These are phyloP conservation scores for Chaetodon trifasciatus DNA, from an alignment of 2,797 vertebrate species.

Conservation along the genomic window DNA sequence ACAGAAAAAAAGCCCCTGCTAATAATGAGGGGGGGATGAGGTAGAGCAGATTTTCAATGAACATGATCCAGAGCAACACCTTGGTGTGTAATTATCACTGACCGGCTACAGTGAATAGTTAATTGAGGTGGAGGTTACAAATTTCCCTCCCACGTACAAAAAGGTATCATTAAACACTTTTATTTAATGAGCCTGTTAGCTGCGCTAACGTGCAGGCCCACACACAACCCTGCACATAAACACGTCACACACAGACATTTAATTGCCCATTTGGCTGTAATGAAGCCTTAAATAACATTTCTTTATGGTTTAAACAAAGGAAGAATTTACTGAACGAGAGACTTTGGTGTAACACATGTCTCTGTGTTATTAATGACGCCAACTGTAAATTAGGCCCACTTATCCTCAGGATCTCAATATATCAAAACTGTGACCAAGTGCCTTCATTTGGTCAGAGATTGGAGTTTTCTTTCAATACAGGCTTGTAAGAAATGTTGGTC, in stretches of 20 bases:
- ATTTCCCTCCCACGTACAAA: constrained; percentile 66
- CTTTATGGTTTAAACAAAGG: constrained; percentile 14
- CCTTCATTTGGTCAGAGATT: not conserved
- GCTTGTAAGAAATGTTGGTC: constrained; percentile 4
- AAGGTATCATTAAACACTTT: constrained; percentile 68
- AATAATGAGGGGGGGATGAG: constrained; percentile 38
- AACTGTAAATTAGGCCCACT: not conserved
- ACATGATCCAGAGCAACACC: constrained; percentile 38
- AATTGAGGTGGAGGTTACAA: constrained; percentile 75
- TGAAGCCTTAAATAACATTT: constrained; percentile 47
- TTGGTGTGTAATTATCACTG: constrained; percentile 66
- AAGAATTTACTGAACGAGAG: not conserved
- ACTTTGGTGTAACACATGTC: not conserved
- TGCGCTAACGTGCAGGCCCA: constrained; percentile 50
- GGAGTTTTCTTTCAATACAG: not conserved
- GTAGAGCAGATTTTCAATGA: constrained; percentile 45
- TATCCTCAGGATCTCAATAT: not conserved
- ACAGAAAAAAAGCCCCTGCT: not conserved
- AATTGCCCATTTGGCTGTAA: constrained; percentile 56
- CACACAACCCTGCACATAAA: constrained; percentile 60
- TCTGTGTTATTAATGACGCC: not conserved
- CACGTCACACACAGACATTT: constrained; percentile 51
- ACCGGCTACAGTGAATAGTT: constrained; percentile 57
- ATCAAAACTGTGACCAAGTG: not conserved
- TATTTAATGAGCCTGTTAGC: constrained; percentile 76